Conservation (phyloP, 2,797 vertebrate species). For the Ceyx erithaca region DNA sequence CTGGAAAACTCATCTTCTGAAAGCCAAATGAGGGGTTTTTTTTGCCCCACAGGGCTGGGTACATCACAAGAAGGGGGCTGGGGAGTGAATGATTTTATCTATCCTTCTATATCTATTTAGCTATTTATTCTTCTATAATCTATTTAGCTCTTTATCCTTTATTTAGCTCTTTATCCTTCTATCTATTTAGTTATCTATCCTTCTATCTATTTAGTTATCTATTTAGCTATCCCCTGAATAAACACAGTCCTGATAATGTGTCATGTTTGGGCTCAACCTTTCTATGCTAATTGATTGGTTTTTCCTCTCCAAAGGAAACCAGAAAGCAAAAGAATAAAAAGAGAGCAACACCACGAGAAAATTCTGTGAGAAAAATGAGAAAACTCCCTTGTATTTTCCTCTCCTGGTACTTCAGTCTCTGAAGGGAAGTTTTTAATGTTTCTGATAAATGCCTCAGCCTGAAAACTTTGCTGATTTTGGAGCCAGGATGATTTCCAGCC, state of each 20-base stretch:
- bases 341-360: background rate
- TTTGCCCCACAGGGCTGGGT: background rate
- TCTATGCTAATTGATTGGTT: background rate
- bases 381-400: background rate
- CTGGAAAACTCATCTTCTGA: background rate
- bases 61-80: background rate
- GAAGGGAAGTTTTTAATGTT: rapidly evolving
- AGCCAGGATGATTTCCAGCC: background rate
- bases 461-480: background rate
- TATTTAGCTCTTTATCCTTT: too few relatives aligned
- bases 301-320: background rate
- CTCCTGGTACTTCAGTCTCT: background rate
- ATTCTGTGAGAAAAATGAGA: background rate
- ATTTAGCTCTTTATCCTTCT: too few relatives aligned
- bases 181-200: too few relatives aligned
- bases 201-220: too few relatives aligned
- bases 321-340: background rate
- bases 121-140: too few relatives aligned
- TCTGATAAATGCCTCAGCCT: background rate
- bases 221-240: background rate
- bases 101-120: too few relatives aligned
- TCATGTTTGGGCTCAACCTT: background rate
- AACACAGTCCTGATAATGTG: background rate
- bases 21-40: background rate
- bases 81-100: background rate